These are phyloP conservation scores for Malurus melanocephalus DNA, from an alignment of 2,113 vertebrate species.

Conservation along the genomic window DNA sequence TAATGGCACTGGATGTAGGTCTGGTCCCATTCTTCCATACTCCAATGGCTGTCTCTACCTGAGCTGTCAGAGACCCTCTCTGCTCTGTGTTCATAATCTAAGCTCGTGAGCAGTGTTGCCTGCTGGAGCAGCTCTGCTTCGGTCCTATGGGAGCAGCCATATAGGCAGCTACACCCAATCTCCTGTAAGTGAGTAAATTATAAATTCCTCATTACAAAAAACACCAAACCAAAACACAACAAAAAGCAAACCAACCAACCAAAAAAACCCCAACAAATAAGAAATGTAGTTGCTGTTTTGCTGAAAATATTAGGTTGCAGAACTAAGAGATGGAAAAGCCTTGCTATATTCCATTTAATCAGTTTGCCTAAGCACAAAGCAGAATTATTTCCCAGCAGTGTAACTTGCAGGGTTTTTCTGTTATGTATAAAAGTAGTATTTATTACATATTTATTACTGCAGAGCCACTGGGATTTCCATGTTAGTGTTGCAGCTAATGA, in stretches of 20 bases:
- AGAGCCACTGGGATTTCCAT: background rate
- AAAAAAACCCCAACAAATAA: background rate
- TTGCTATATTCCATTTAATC: background rate
- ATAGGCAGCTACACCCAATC: background rate
- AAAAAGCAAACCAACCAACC: background rate
- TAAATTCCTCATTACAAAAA: background rate
- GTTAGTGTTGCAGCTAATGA: background rate
- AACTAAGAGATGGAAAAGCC: background rate
- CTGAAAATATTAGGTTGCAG: background rate
- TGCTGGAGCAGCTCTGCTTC: background rate
- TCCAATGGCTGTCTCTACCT: background rate
- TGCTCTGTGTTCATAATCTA: background rate
- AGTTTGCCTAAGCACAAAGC: background rate
- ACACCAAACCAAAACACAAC: background rate
- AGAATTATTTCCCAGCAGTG: background rate
- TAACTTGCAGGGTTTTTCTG: background rate
- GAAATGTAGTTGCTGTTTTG: background rate
- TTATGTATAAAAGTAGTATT: background rate
- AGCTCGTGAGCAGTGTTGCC: background rate
- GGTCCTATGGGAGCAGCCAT: background rate
- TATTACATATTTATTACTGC: conserved; percentile 28
- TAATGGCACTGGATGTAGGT: background rate
- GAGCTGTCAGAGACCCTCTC: background rate
- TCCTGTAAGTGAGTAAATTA: background rate
- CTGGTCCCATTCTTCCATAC: background rate